Conservation (phyloP, 2,797 vertebrate species). For the Bradypus variegatus region DNA sequence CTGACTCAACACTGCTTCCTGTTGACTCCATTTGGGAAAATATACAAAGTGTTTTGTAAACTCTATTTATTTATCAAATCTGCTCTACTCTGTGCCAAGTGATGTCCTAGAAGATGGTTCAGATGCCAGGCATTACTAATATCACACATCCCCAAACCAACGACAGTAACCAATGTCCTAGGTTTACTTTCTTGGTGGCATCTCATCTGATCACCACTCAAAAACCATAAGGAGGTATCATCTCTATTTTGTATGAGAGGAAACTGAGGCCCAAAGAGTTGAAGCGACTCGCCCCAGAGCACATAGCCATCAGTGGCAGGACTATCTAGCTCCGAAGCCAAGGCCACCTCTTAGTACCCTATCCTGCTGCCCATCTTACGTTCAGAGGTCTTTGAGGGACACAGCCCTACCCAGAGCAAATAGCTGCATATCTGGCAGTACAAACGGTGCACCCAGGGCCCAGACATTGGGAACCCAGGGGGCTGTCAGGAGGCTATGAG, state of each 20-base stretch:
- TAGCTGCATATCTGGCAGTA: background rate
- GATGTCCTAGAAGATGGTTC: background rate
- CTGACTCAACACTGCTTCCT: conserved; percentile 7
- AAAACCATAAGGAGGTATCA: too few species aligned
- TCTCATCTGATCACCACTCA: background rate
- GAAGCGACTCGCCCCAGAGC: background rate
- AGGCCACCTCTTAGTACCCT: background rate
- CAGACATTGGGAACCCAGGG: background rate
- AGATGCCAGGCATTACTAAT: background rate
- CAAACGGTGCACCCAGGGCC: background rate
- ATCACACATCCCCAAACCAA: background rate
- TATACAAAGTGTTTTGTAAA: conserved; percentile 2
- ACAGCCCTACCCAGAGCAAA: background rate
- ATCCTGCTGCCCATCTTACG: too few species aligned
- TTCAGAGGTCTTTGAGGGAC: background rate
- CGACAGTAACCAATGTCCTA: too few species aligned
- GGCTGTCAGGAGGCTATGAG: background rate
- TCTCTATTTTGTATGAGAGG: background rate
- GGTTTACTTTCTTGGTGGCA: background rate
- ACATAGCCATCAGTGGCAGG: background rate
- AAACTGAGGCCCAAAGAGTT: background rate
- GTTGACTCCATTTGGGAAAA: conserved; percentile 31
- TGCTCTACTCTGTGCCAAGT: background rate
- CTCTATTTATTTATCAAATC: background rate
- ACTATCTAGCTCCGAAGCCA: background rate